phyloP scores from a whole-genome alignment of 2,888 invertebrate species.

The Drosophila melanosoma region DNA sequence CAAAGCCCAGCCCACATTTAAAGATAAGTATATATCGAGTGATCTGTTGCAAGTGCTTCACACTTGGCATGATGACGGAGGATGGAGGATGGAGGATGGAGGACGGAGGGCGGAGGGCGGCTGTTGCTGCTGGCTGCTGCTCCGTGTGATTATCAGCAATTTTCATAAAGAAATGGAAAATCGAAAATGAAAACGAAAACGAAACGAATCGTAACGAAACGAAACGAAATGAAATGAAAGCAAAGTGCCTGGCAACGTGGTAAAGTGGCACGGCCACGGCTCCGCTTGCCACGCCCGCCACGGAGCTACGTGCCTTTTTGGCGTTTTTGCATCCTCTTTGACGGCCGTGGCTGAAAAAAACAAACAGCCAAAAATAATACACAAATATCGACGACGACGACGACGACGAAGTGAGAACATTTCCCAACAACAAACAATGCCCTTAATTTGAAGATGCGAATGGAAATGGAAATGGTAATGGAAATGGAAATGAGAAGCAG shows the following conservation, averaged over 20 bases:
- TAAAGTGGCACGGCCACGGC: conserved; percentile 70
- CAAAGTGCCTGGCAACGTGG: conserved; percentile 75
- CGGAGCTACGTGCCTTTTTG: conserved; percentile 77
- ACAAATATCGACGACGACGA: conserved; percentile 46
- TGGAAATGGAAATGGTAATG: conserved; percentile 4
- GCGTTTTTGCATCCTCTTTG: conserved; percentile 74
- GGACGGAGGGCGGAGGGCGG: conserved; percentile 5
- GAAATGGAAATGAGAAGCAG: background rate
- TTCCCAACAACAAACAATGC: conserved; percentile 49
- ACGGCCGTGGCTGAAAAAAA: conserved; percentile 49
- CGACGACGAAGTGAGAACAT: conserved; percentile 8
- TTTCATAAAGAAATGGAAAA: conserved; percentile 77
- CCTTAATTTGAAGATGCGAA: conserved; percentile 5
- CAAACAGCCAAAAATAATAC: conserved; percentile 64
- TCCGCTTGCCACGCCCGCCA: conserved; percentile 56
- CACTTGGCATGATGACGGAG: conserved; percentile 58
- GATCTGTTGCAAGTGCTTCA: conserved; percentile 69
- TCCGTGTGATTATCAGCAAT: conserved; percentile 72
- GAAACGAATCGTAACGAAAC: conserved; percentile 13
- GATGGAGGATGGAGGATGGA: background rate
- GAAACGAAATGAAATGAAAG: conserved; percentile 61
- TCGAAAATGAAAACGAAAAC: conserved; percentile 45
- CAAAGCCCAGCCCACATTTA: background rate
- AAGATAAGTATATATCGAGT: conserved; percentile 62
- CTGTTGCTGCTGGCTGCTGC: conserved; percentile 23